Base-by-base conservation (phyloP, 2,797 vertebrate genomes). In the Cyprinella venusta region DNA sequence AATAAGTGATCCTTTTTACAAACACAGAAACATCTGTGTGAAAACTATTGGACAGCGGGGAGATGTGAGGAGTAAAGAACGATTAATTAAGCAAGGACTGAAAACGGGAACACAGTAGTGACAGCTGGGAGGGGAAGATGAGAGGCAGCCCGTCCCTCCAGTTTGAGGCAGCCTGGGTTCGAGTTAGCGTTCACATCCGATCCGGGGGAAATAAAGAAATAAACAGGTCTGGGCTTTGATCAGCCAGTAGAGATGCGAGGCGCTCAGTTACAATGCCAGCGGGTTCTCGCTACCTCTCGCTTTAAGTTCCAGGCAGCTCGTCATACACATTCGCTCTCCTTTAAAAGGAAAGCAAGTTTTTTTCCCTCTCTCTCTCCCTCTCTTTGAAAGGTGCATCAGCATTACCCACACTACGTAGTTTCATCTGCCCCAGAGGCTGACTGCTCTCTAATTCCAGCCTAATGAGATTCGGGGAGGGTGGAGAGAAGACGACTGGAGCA, bases 361-460 rank as follows among this genome's bases (percentile, higher is more conserved):
- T 63, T 24, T 80, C 36, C 24, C 61, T 33, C 30, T 26, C 24
- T 24, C 88, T 71, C 87, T 91, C 89, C 64, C 87, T 90, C 91
- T 92, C 92, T 92, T 91, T 76, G 92, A 94, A 93, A 92, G 89
- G 82, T 92, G 93, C 92, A 94, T 93, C 94, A 94, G 94, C 95
- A 84, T 54, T 94, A 88, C 88, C 92, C 91, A 92, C 92, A 91
- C 90, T 92, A 89, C 85, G 40, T 78, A 90, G 90, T 59, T 74
- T 85, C 71, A 80, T 86, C 80, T 77, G 84, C 89, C 92, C 65
- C 92, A 94, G 94, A 95, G 94, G 93, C 86, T 89, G 92, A 89
- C 93, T 90, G 94, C 90, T 93, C 93, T 92, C 93, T 94, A 92
- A 92, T 85, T 91, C 88, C 80, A 87, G 89, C 89, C 94, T 97